Percentiles rank a stretch among this genome's conserved stretches.
These are phyloP conservation scores for Umimayanthus kanabou DNA, from an alignment of 92 coral and sea anemone genomes.

Conservation along the genomic window DNA sequence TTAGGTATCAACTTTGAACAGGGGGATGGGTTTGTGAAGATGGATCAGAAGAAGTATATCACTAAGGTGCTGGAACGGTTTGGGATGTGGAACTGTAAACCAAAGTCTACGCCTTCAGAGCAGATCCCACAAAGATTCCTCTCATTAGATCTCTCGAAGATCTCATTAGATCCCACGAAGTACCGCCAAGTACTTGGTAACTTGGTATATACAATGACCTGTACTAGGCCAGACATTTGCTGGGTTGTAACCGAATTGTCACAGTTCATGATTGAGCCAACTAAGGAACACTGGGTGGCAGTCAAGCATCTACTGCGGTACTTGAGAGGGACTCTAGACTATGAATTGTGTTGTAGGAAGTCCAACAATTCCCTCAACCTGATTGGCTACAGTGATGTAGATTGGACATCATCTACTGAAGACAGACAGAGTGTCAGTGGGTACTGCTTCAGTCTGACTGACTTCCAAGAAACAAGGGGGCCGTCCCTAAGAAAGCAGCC, in stretches of 20 bases:
- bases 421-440: constrained; percentile 56
- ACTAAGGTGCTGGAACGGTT: too few relatives aligned
- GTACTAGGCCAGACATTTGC: constrained; percentile 54
- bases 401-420: constrained; percentile 54
- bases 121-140: too few relatives aligned
- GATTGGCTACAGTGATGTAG: constrained; percentile 54
- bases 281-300: constrained; percentile 39
- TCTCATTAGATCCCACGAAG: too few relatives aligned
- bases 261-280: constrained; percentile 23
- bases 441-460: constrained; percentile 53
- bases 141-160: too few relatives aligned
- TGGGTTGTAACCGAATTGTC: constrained; percentile 33
- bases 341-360: constrained; percentile 33
- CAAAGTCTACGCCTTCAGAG: too few relatives aligned
- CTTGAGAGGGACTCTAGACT: constrained; percentile 39
- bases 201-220: constrained; percentile 37
- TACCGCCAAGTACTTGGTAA: constrained; percentile 28
- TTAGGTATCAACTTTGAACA: too few relatives aligned
- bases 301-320: constrained; percentile 40
- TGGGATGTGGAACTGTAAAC: too few relatives aligned
- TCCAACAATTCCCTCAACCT: constrained; percentile 7
- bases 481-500: constrained; percentile 46
- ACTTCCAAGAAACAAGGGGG: constrained; percentile 47
- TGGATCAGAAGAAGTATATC: too few relatives aligned
- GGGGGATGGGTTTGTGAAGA: too few relatives aligned